Percentiles rank a stretch among this genome's conserved stretches.
These are phyloP conservation scores for Dicrurus megarhynchus DNA, from an alignment of 2,113 vertebrate species.

Conservation along the genomic window DNA sequence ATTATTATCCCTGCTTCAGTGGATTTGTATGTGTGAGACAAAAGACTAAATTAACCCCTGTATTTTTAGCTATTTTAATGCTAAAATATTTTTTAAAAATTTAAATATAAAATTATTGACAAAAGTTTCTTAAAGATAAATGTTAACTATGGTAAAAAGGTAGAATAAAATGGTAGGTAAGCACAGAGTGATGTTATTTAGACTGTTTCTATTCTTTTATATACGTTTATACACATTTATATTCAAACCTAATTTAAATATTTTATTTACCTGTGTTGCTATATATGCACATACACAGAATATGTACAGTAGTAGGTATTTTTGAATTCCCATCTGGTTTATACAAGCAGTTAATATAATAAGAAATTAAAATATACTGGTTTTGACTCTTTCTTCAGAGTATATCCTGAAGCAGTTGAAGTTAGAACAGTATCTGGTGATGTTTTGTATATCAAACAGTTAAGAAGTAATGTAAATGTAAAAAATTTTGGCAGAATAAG, in stretches of 20 bases:
- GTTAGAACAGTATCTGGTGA: background rate
- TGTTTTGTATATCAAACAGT: background rate
- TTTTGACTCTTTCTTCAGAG: background rate
- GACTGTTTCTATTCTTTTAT: background rate
- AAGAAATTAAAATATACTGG: background rate
- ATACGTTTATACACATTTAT: background rate
- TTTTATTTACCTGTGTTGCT: background rate
- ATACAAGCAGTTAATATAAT: background rate
- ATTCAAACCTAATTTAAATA: background rate
- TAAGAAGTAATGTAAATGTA: background rate
- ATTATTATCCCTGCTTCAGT: constrained; percentile 12
- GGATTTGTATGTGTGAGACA: background rate
- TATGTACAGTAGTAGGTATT: background rate
- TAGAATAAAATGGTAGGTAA: background rate
- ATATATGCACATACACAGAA: background rate
- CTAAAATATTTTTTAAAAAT: constrained; percentile 23
- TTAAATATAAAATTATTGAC: background rate
- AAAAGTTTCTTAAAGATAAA: background rate
- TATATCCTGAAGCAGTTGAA: background rate
- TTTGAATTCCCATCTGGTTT: background rate
- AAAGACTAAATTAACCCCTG: background rate
- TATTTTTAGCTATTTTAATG: background rate
- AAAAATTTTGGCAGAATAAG: background rate
- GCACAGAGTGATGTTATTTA: background rate
- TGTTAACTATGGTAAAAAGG: background rate